These are phyloP conservation scores for Elysia crispata DNA, from an alignment of 2,888 invertebrate species.

Conservation along the genomic window DNA sequence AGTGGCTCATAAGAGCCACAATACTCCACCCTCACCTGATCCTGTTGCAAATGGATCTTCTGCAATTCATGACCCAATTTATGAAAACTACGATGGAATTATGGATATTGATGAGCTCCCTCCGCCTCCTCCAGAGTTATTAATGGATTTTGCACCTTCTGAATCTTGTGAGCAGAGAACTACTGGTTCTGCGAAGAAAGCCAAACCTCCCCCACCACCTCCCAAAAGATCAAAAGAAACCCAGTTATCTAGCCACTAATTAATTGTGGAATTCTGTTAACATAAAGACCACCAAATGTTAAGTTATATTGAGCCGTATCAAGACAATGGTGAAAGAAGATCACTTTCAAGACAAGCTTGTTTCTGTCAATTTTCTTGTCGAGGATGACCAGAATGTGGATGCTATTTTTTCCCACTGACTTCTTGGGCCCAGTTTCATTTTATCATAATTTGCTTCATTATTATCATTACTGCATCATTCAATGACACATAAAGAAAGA, in stretches of 20 bases:
- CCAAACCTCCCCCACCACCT: conserved; percentile 67
- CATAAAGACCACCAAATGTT: too few relatives aligned
- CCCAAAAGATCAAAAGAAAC: conserved; percentile 71
- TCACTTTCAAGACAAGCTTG: too few relatives aligned
- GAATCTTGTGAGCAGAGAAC: conserved; percentile 50
- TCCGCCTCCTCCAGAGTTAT: conserved; percentile 72
- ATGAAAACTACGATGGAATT: conserved; percentile 68
- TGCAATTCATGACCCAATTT: conserved; percentile 57
- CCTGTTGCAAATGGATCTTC: conserved; percentile 23
- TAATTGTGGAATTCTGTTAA: too few relatives aligned
- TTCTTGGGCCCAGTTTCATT: too few relatives aligned
- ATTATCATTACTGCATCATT: too few relatives aligned
- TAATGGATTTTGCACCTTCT: conserved; percentile 59
- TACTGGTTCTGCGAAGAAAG: conserved; percentile 53
- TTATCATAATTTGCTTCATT: too few relatives aligned
- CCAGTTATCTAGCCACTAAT: conserved; percentile 59
- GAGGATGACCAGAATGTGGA: too few relatives aligned
- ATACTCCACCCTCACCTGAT: conserved; percentile 5
- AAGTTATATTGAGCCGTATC: too few relatives aligned
- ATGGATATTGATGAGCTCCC: conserved; percentile 73
- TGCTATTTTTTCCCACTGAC: too few relatives aligned
- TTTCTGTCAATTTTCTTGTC: too few relatives aligned
- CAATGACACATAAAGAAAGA: too few relatives aligned
- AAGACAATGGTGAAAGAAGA: too few relatives aligned
- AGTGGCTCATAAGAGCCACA: conserved; percentile 42